Conservation (phyloP, 1,140 invertebrate genomes). For the Mizuhopecten yessoensis region DNA sequence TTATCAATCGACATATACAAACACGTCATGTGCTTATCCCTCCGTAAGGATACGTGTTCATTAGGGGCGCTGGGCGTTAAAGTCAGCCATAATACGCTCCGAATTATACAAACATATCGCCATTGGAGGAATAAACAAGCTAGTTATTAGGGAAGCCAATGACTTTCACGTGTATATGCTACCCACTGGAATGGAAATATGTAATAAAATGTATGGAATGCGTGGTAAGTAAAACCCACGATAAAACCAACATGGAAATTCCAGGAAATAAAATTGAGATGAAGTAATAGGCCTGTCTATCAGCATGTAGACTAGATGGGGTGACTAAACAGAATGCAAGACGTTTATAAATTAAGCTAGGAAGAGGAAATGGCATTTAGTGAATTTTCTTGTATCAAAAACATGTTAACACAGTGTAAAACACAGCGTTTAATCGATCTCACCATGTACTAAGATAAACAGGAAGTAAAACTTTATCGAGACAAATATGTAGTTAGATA, state of each 20-base stretch:
- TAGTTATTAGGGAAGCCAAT: background rate
- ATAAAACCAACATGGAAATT: background rate
- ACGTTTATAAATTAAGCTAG: too few species aligned
- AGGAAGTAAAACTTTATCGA: too few species aligned
- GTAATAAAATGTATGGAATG: slow-evolving; percentile 7
- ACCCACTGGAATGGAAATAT: slow-evolving; percentile 24
- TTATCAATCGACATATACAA: slow-evolving; percentile 20
- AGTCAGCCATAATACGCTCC: background rate
- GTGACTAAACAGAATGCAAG: background rate
- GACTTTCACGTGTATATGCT: background rate
- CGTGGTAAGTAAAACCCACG: background rate
- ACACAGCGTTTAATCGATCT: too few species aligned
- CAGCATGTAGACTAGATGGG: background rate
- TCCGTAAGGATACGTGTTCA: slow-evolving; percentile 25
- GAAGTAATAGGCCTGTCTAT: background rate
- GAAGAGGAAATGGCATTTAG: too few species aligned
- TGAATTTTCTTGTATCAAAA: too few species aligned
- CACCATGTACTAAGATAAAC: too few species aligned
- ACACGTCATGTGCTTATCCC: slow-evolving; percentile 33
- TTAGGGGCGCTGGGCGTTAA: background rate
- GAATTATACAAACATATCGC: background rate
- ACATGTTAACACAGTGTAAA: too few species aligned
- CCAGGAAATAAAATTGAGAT: background rate
- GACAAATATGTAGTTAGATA: too few species aligned
- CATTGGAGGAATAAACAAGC: background rate